These are phyloP conservation scores for Acleris literana DNA, from an alignment of 2,888 invertebrate species.

Conservation along the genomic window DNA sequence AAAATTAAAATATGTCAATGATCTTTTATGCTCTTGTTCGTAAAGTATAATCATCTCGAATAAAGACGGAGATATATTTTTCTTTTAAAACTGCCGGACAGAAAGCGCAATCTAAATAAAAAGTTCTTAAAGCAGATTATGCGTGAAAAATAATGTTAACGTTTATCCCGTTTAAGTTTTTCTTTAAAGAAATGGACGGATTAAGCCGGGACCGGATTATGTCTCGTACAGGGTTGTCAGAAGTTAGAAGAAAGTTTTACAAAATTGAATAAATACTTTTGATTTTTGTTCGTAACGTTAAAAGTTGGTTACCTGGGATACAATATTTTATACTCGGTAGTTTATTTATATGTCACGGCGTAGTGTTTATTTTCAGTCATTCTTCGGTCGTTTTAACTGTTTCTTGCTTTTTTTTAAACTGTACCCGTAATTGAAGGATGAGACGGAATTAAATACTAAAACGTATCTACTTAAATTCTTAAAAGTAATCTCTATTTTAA, in stretches of 20 bases:
- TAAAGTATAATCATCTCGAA: neutral
- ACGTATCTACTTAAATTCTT: too few species aligned
- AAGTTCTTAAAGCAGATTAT: conserved; percentile 22
- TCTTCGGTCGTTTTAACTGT: too few species aligned
- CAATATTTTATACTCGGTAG: too few species aligned
- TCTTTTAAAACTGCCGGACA: neutral
- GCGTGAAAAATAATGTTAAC: conserved; percentile 26
- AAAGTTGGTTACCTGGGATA: neutral
- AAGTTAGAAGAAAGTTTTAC: neutral
- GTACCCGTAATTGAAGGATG: too few species aligned
- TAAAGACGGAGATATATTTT: neutral
- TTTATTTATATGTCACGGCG: too few species aligned
- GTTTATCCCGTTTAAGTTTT: conserved; percentile 8
- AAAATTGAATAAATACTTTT: neutral
- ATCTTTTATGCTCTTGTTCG: too few species aligned
- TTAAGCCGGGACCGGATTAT: conserved; percentile 17
- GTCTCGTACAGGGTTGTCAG: conserved; percentile 21
- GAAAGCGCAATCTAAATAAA: conserved; percentile 8
- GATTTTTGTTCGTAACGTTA: neutral
- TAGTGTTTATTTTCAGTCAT: too few species aligned
- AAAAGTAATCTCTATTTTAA: too few species aligned
- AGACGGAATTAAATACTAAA: too few species aligned
- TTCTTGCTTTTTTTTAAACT: too few species aligned
- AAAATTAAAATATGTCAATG: too few species aligned
- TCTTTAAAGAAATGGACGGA: neutral